Percentiles rank a stretch among this genome's conserved stretches.
Conservation (phyloP, 2,797 vertebrate species). For the Poecilia velifera region DNA sequence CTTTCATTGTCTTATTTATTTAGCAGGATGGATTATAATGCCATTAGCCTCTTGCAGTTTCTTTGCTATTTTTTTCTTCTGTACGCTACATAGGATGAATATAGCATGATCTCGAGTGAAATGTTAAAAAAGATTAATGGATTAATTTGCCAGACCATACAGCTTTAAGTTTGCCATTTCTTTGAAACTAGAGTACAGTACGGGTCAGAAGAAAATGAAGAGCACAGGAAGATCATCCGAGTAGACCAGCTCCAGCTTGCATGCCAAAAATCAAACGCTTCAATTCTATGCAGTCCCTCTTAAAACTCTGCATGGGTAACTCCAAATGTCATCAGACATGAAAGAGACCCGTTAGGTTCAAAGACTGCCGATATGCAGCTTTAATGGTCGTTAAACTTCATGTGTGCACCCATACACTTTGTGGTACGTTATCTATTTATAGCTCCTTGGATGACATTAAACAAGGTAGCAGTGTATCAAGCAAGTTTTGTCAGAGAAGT, state of each 20-base stretch:
- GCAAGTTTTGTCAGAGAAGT: background rate
- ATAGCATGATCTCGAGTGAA: background rate
- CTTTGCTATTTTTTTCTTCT: background rate
- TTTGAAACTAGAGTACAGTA: constrained; percentile 32
- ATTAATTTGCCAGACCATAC: constrained; percentile 2
- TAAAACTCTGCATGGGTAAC: constrained; percentile 4
- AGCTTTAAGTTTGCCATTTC: constrained; percentile 2
- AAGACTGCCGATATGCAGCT: background rate
- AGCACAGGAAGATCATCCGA: constrained; percentile 6
- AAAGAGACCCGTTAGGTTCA: background rate
- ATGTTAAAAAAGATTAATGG: constrained; percentile 22
- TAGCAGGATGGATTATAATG: background rate
- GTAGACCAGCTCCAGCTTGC: constrained; percentile 9
- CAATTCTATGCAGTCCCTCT: background rate
- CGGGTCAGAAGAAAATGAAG: constrained; percentile 1
- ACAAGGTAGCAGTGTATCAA: constrained; percentile 12
- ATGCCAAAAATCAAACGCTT: constrained; percentile 6
- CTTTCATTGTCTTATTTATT: background rate
- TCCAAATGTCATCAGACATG: background rate
- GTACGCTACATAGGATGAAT: background rate
- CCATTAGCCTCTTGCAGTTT: background rate
- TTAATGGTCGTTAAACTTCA: background rate
- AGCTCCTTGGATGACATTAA: background rate
- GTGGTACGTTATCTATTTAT: background rate
- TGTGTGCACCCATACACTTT: background rate